Evolutionary conservation across 2,113 vertebrate genomes (phyloP).

Genomic region (Xiphophorus hellerii): DNA sequence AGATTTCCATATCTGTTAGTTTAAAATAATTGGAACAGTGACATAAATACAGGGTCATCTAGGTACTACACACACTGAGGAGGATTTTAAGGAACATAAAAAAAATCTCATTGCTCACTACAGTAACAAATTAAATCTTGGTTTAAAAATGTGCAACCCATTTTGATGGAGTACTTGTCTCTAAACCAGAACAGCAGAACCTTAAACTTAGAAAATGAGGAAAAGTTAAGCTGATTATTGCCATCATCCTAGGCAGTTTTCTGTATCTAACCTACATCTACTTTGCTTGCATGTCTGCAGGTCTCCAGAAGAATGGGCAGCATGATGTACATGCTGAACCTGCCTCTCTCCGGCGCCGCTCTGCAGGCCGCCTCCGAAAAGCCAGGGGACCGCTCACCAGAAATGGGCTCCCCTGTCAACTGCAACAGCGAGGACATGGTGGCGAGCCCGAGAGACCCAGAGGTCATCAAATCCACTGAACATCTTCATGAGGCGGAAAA

Average conservation of each 20-base stretch:
- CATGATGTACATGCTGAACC: conserved; percentile 86
- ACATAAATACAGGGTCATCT: not conserved
- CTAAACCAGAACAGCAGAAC: too few relatives aligned
- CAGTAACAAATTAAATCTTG: not conserved
- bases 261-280: conserved; percentile 9
- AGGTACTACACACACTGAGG: not conserved
- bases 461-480: conserved; percentile 80
- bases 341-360: conserved; percentile 77
- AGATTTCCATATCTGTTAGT: not conserved
- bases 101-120: not conserved
- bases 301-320: conserved; percentile 87
- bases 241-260: not conserved
- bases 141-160: not conserved
- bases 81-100: not conserved
- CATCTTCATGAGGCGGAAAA: conserved; percentile 74
- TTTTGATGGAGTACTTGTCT: too few relatives aligned
- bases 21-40: not conserved
- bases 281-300: conserved; percentile 64
- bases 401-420: conserved; percentile 81
- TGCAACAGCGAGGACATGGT: conserved; percentile 83
- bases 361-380: conserved; percentile 81
- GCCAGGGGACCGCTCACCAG: conserved; percentile 79
- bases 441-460: conserved; percentile 83
- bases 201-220: not conserved
- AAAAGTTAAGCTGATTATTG: too few relatives aligned